A percentile compares a stretch with the other conserved stretches of the same genome.
phyloP scores from a whole-genome alignment of 1,140 invertebrate genomes.

The Nylanderia fulva region DNA sequence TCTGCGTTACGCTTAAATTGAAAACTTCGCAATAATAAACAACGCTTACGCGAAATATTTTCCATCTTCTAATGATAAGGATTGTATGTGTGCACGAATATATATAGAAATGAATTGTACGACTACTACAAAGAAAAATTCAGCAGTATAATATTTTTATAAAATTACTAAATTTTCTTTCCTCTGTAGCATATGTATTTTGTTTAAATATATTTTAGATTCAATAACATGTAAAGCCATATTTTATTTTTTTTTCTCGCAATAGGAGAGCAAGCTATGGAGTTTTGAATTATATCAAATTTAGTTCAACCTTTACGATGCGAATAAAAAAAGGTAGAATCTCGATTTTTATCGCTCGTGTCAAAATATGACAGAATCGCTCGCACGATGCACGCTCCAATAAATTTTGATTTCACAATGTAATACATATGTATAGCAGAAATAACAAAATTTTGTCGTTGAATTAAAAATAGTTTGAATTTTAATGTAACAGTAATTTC shows the following conservation, averaged over 20 bases:
- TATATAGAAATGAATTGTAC: background rate
- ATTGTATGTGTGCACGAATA: background rate
- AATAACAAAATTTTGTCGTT: conserved; percentile 45
- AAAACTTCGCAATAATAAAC: conserved; percentile 40
- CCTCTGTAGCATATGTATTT: background rate
- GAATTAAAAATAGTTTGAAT: conserved; percentile 16
- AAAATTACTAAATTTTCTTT: background rate
- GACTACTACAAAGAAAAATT: background rate
- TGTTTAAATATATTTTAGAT: conserved; percentile 5
- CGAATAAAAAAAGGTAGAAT: conserved; percentile 41
- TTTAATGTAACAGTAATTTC: background rate
- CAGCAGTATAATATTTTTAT: background rate
- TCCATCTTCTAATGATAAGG: background rate
- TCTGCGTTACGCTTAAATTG: conserved; percentile 46
- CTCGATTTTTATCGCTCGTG: conserved; percentile 59
- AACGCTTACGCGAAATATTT: conserved; percentile 8
- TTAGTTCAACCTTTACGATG: conserved; percentile 46
- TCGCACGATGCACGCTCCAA: conserved; percentile 51
- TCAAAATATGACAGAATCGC: conserved; percentile 46
- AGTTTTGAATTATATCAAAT: conserved; percentile 54
- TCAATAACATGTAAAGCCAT: background rate
- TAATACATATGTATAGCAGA: conserved; percentile 1
- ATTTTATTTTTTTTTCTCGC: conserved; percentile 16
- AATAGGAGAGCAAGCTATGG: background rate
- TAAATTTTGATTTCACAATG: conserved; percentile 54